phyloP scores from a whole-genome alignment of 2,113 vertebrate genomes.

The Pogonocichla stellata region DNA sequence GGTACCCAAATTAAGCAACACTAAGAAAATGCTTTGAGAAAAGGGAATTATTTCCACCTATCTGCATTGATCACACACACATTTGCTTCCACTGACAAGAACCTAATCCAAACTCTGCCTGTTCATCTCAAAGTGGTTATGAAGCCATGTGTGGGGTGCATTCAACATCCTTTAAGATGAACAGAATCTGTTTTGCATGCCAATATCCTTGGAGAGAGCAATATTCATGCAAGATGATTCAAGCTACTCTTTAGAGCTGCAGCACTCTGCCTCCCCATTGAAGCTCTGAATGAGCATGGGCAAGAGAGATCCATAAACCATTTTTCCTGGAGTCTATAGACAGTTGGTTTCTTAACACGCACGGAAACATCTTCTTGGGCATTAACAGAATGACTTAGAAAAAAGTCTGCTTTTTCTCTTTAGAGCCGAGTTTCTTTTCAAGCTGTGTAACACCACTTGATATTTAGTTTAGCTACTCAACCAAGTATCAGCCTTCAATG shows the following conservation, averaged over 20 bases:
- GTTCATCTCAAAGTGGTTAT: background rate
- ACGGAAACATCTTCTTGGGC: constrained; percentile 20
- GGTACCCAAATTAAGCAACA: background rate
- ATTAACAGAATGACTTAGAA: background rate
- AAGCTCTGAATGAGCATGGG: constrained; percentile 32
- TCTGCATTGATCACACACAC: background rate
- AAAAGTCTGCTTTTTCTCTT: background rate
- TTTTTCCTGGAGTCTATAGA: constrained; percentile 6
- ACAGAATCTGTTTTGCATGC: constrained; percentile 60
- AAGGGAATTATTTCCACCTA: background rate
- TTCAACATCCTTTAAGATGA: background rate
- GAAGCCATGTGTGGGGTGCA: constrained; percentile 21
- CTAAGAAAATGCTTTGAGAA: background rate
- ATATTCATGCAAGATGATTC: constrained; percentile 54
- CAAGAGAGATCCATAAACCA: constrained; percentile 27
- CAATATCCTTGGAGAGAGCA: constrained; percentile 60
- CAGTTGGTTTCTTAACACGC: constrained; percentile 35
- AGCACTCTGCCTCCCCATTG: constrained; percentile 43
- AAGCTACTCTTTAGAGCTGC: constrained; percentile 45
- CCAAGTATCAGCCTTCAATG: background rate
- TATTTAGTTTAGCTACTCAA: constrained; percentile 54
- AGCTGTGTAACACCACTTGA: constrained; percentile 40
- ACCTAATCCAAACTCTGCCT: background rate
- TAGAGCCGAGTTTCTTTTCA: constrained; percentile 15
- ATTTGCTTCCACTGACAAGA: background rate